A percentile compares a stretch with the other conserved stretches of the same genome.
Conservation (phyloP, 1,140 invertebrate species). For the Alviniconcha marisindica region DNA sequence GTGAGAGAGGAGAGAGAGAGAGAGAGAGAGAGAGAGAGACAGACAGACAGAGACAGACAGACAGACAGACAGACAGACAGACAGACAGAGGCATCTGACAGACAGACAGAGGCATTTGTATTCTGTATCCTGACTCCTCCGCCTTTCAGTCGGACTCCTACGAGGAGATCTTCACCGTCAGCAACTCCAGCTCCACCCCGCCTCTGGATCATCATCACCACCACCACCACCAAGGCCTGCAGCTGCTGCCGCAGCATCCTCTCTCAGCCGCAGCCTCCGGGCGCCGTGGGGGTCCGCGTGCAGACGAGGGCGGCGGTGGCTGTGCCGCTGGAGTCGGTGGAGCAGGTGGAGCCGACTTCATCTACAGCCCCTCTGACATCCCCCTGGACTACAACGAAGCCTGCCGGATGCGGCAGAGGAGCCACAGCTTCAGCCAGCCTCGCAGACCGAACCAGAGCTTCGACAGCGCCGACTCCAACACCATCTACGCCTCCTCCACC, state of each 20-base stretch:
- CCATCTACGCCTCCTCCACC: conserved; percentile 39
- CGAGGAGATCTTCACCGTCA: conserved; percentile 66
- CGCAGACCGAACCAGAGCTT: conserved; percentile 32
- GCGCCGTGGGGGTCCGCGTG: too few relatives aligned
- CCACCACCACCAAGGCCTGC: neutral
- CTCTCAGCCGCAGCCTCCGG: neutral
- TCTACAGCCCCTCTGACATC: conserved; percentile 46
- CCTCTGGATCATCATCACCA: neutral
- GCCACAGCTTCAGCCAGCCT: conserved; percentile 51
- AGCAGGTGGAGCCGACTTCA: conserved; percentile 37
- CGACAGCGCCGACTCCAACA: conserved; percentile 33
- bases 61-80: neutral
- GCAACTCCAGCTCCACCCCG: conserved; percentile 52
- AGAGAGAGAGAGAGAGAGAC: too few relatives aligned
- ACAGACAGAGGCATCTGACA: neutral
- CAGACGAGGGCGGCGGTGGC: neutral
- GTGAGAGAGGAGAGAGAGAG: too few relatives aligned
- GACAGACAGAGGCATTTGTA: too few relatives aligned
- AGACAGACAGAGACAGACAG: neutral
- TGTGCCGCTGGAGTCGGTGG: neutral
- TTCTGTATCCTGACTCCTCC: too few relatives aligned
- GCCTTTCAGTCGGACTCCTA: conserved; percentile 62
- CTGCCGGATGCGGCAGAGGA: conserved; percentile 45
- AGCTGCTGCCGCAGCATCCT: neutral
- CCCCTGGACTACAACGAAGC: conserved; percentile 48